Conservation (phyloP, 2,113 vertebrate genomes). For the Jacana jacana region DNA sequence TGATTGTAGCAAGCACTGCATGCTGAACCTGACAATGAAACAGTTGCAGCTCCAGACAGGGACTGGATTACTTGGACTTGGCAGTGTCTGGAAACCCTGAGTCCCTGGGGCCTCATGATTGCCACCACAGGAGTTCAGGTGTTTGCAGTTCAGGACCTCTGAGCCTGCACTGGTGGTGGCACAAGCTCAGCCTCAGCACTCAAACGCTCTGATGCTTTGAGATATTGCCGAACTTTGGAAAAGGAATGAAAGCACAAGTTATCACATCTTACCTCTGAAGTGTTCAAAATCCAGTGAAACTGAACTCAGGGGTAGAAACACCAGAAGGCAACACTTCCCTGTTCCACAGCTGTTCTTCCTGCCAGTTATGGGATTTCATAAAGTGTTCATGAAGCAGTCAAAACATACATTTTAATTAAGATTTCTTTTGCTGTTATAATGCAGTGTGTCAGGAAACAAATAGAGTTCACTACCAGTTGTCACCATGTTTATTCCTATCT, state of each 20-base stretch:
- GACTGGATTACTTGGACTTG: not conserved
- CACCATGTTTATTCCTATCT: not conserved
- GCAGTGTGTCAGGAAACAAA: not conserved
- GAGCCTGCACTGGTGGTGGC: not conserved
- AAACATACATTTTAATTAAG: not conserved
- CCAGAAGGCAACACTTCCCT: not conserved
- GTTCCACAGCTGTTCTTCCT: not conserved
- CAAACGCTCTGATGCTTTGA: not conserved
- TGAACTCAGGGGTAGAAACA: not conserved
- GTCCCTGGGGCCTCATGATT: accelerated
- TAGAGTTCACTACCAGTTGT: not conserved
- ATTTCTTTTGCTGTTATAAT: not conserved
- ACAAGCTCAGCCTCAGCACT: not conserved
- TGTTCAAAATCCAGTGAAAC: not conserved
- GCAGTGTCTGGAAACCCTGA: not conserved
- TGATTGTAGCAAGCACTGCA: not conserved
- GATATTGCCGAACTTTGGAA: not conserved
- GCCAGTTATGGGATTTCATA: not conserved
- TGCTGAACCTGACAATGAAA: not conserved
- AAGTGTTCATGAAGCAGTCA: not conserved
- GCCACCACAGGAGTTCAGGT: not conserved
- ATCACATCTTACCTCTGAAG: not conserved
- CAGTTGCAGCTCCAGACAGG: not conserved
- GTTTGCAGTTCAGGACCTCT: not conserved
- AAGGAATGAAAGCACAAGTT: not conserved